Base-by-base conservation (phyloP, 2,113 vertebrate genomes). In the Caranx ignobilis region DNA sequence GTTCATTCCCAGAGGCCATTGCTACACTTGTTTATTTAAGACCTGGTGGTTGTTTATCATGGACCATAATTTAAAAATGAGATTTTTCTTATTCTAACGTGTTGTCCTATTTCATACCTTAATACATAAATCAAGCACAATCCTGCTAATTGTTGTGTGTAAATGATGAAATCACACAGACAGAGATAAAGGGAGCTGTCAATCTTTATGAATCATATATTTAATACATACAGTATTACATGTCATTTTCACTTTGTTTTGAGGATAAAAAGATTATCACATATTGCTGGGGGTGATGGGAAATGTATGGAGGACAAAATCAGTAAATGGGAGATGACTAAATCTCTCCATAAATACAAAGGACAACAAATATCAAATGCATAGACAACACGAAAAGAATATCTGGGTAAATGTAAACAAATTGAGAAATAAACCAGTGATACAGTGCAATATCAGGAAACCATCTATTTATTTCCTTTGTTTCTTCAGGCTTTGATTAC, bases 221-320 rank as follows among this genome's bases (percentile, higher is more conserved):
- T 76, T 52, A 77, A 83, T 65, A 61, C 50, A 68, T 78, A 13
- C 19, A 77, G 50, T 64, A 65, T 64, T 76, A 56, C 64, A 64
- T 69, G 12, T 56, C 0, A 50, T 57, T 67, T 82, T 84, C 18
- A 66, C 2, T 88, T 88, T 71, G 71, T 83, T 82, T 75, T 68
- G 50, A 77, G 56, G 45, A 75, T 54, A 54, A 18, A 57, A 50
- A 77, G 66, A 76, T 87, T 31, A 79, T 87, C 75, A 87, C 69
- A 64, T 39, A 62, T 82, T 85, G 55, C 21, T 19, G 19, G 41
- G 26, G 54, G 59, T 3, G 35, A 50, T 31, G 2, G 11, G 15
- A 11, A 61, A 35, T 57, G n/a, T 79, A 75, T 67, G 52, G 55
- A 82, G 80, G 71, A 79, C 73, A 78, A 71, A 74, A 85, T 62